Evolutionary conservation across 1,140 invertebrate genomes (phyloP), one percentile per base, ranked within the genome.

Genomic region (Drosophila erecta): DNA sequence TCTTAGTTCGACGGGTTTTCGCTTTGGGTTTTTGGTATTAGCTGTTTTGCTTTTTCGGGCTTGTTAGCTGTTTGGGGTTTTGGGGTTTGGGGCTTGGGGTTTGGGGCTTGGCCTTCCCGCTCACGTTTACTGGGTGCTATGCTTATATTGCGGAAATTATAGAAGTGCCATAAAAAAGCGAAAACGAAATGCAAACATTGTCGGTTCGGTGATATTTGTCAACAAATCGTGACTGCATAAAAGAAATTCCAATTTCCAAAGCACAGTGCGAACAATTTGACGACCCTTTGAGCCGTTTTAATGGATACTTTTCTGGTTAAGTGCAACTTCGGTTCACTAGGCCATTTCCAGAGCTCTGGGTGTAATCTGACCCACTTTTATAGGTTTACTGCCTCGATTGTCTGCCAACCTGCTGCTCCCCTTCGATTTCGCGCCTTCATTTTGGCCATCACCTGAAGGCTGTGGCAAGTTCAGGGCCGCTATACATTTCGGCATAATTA

Each of bases 341-440:
- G 49, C 73, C 59, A 17, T 53, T 55, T 55, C 49, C n/a, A 37
- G 37, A 15, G 33, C 69, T 75, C 67, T 71, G 56, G 56, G 59
- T 72, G 79, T 87, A 81, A 65, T 84, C 38, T 81, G 81, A 81
- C 81, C 77, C 77, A 84, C 54, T 81, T 86, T 76, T 54, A 44
- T 66, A 30, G 57, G 61, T 41, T 37, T 30, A 14, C 37, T 47
- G 51, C 11, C 20, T 10, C 24, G 44, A 35, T 66, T 64, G 64
- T 43, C 11, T 38, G 30, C 2, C 30, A 30, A 30, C 5, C 33
- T 24, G 49, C 59, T 53, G 14, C 56, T 58, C 41, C 51, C 38
- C 54, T 38, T 62, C 27, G 24, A 69, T 62, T 78, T 83, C 69
- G 60, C 73, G 78, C 65, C 66, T 72, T 64, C 54, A 59, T 49